Evolutionary conservation across 2,888 invertebrate genomes (phyloP).

Genomic region (Schrankia costaestrigalis): DNA sequence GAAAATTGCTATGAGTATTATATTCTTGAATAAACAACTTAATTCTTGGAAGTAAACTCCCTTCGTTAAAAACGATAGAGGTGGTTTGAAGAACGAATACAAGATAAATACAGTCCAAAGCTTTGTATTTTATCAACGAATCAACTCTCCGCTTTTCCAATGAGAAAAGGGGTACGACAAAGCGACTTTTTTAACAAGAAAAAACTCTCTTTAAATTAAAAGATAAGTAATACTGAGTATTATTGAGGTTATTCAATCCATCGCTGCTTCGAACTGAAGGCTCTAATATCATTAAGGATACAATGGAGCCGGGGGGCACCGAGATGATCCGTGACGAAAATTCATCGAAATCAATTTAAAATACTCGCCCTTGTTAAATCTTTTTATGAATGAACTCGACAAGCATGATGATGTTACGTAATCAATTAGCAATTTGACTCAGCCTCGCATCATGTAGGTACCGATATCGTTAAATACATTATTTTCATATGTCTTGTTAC

Average conservation of each 20-base stretch:
- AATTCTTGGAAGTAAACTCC: constrained; percentile 17
- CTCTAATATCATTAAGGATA: constrained; percentile 60
- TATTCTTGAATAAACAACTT: constrained; percentile 6
- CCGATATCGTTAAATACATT: neutral
- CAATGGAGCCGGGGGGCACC: constrained; percentile 46
- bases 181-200: constrained; percentile 48
- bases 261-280: constrained; percentile 39
- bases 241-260: constrained; percentile 57
- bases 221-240: constrained; percentile 50
- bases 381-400: constrained; percentile 46
- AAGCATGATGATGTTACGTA: constrained; percentile 36
- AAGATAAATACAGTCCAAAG: constrained; percentile 45
- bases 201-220: constrained; percentile 46
- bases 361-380: constrained; percentile 62
- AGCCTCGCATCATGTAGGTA: too few species aligned
- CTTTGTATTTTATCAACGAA: constrained; percentile 57
- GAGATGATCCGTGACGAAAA: constrained; percentile 69
- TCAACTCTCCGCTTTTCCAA: constrained; percentile 46
- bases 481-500: too few species aligned
- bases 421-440: constrained; percentile 32
- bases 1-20: neutral
- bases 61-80: constrained; percentile 34
- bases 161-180: constrained; percentile 47
- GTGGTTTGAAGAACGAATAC: constrained; percentile 44
- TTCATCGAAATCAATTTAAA: constrained; percentile 67